Conservation (phyloP, 2,888 invertebrate genomes). For the Atethmia centrago region DNA sequence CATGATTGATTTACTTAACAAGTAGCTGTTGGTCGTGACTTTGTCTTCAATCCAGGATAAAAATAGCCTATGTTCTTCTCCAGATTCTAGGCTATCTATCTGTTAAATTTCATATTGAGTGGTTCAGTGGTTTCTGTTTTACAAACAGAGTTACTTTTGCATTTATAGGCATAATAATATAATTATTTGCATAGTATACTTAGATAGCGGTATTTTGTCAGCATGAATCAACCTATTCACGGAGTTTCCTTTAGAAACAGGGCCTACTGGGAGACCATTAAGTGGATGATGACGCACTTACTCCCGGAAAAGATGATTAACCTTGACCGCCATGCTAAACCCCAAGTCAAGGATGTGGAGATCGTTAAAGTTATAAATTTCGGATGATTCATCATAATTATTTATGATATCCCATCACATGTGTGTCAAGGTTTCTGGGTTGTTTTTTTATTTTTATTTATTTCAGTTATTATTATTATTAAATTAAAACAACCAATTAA, state of each 20-base stretch:
- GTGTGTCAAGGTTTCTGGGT: no score
- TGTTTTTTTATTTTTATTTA: no score
- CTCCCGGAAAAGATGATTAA: slow-evolving; percentile 46
- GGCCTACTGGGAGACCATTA: slow-evolving; percentile 24
- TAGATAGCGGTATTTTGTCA: background rate
- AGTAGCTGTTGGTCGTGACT: background rate
- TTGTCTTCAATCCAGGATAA: no score
- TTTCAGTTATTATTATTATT: no score
- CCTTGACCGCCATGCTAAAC: slow-evolving; percentile 36
- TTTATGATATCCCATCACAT: background rate
- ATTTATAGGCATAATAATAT: no score
- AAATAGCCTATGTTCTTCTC: no score
- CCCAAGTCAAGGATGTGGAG: slow-evolving; percentile 28
- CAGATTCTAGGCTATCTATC: no score
- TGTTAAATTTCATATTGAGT: no score
- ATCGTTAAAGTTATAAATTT: background rate
- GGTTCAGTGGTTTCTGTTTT: no score
- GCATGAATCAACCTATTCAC: slow-evolving; percentile 29
- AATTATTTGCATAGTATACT: no score
- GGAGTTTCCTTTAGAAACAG: slow-evolving; percentile 12
- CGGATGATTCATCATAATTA: slow-evolving; percentile 11
- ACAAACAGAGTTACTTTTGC: no score
- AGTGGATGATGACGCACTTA: slow-evolving; percentile 48
- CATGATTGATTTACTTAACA: background rate
- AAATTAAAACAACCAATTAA: no score